Base-by-base conservation (phyloP, 1,140 invertebrate genomes). In the Solen grandis region DNA sequence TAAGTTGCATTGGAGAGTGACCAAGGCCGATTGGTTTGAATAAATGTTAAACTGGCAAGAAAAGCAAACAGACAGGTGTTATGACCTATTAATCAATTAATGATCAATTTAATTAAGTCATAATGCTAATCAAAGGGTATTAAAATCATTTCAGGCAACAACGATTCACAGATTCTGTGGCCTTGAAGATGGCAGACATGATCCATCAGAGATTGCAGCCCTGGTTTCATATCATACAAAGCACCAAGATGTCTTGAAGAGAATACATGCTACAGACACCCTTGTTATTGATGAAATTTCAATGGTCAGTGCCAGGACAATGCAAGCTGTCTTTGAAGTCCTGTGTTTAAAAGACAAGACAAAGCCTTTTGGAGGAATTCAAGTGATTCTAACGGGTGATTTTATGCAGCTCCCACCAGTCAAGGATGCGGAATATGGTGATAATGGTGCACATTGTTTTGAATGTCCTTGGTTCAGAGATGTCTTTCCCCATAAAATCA, bases 111-210 rank as follows among this genome's bases (percentile, higher is more conserved):
- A n/a, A n/a, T n/a, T n/a, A n/a, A n/a, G n/a, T n/a, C n/a, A n/a
- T n/a, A n/a, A n/a, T n/a, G n/a, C n/a, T n/a, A n/a, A n/a, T n/a
- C n/a, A n/a, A n/a, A n/a, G n/a, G n/a, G n/a, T n/a, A n/a, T n/a
- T n/a, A n/a, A n/a, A n/a, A n/a, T n/a, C n/a, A n/a, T n/a, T n/a
- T n/a, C n/a, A n/a, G n/a, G n/a, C n/a, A n/a, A n/a, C n/a, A 14
- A 81, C 78, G 1, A 63, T 81, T 54, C 74, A 82, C 62, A 72
- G 55, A 65, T n/a, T n/a, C n/a, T n/a, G n/a, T n/a, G n/a, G n/a
- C n/a, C n/a, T n/a, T n/a, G n/a, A n/a, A n/a, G n/a, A 72, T 57
- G 69, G 69, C 1, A 72, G 69, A 22, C 36, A 57, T n/a, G 1
- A 10, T 13, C 8, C 27, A 8, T 36, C 33, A 10, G 50, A 59